phyloP scores from a whole-genome alignment of 2,888 invertebrate species.

The Rapana venosa region DNA sequence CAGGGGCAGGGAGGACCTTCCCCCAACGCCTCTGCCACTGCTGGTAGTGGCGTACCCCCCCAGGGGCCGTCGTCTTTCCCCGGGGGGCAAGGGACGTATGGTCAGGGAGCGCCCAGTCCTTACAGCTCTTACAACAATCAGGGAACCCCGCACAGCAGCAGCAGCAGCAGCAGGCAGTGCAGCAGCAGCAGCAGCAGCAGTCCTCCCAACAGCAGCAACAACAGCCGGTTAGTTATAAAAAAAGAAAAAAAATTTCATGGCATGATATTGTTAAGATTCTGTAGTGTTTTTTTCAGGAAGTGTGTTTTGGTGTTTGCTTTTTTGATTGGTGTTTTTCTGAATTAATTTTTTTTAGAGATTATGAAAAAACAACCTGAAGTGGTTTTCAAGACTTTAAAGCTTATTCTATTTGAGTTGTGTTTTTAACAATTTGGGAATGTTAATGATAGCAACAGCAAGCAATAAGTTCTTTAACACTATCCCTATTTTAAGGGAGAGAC shows the following conservation, averaged over 20 bases:
- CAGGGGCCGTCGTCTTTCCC: constrained; percentile 29
- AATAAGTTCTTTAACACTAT: too few species aligned
- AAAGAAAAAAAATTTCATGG: neutral
- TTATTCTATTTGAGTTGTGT: too few species aligned
- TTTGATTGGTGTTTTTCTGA: too few species aligned
- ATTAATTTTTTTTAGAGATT: too few species aligned
- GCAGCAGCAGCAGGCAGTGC: constrained; percentile 40
- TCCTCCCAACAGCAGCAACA: constrained; percentile 42
- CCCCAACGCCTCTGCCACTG: constrained; percentile 48
- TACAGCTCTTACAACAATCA: constrained; percentile 61
- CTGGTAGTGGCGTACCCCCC: constrained; percentile 55
- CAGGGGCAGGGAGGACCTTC: constrained; percentile 56
- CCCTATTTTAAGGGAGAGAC: too few species aligned
- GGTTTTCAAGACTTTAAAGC: too few species aligned
- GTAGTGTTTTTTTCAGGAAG: too few species aligned
- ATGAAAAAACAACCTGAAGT: too few species aligned
- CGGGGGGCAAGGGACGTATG: neutral
- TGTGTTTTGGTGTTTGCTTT: too few species aligned
- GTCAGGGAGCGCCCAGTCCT: constrained; percentile 51
- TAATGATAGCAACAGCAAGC: too few species aligned
- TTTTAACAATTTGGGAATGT: too few species aligned
- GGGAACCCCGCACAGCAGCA: constrained; percentile 49
- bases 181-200: constrained; percentile 41
- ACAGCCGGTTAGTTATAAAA: constrained; percentile 43
- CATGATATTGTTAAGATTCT: too few species aligned